These are phyloP conservation scores for Eristalinus sepulchralis DNA, from an alignment of 2,888 invertebrate species.

Conservation along the genomic window DNA sequence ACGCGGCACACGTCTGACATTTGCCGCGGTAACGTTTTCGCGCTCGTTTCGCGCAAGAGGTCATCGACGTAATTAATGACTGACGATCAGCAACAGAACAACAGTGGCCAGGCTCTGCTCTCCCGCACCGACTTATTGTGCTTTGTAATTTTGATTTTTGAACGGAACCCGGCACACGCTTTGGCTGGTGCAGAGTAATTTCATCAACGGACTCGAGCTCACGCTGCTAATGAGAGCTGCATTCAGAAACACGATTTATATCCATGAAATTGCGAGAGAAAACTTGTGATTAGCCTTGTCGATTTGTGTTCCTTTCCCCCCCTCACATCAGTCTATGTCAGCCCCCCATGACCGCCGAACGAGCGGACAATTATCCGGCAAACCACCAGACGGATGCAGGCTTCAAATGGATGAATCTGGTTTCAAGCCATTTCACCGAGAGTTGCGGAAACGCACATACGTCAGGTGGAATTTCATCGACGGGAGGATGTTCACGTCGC, in stretches of 20 bases:
- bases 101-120: neutral
- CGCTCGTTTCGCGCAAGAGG: neutral
- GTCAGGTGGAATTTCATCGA: constrained; percentile 13
- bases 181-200: constrained; percentile 35
- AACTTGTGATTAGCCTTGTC: constrained; percentile 7
- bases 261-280: constrained; percentile 44
- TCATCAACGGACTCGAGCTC: neutral
- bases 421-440: neutral
- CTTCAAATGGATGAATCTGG: neutral
- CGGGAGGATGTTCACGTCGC: neutral
- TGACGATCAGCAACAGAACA: constrained; percentile 30
- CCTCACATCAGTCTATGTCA: neutral
- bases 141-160: constrained; percentile 20
- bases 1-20: neutral
- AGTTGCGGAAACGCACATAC: constrained; percentile 18
- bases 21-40: constrained; percentile 21
- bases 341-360: neutral
- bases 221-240: constrained; percentile 10
- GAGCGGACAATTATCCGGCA: neutral
- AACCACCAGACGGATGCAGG: neutral
- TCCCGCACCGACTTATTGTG: constrained; percentile 23
- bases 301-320: neutral
- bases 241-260: constrained; percentile 39
- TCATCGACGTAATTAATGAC: constrained; percentile 37
- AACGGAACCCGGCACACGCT: constrained; percentile 45